phyloP scores from a whole-genome alignment of 2,888 invertebrate species.

The Netelia inedita region DNA sequence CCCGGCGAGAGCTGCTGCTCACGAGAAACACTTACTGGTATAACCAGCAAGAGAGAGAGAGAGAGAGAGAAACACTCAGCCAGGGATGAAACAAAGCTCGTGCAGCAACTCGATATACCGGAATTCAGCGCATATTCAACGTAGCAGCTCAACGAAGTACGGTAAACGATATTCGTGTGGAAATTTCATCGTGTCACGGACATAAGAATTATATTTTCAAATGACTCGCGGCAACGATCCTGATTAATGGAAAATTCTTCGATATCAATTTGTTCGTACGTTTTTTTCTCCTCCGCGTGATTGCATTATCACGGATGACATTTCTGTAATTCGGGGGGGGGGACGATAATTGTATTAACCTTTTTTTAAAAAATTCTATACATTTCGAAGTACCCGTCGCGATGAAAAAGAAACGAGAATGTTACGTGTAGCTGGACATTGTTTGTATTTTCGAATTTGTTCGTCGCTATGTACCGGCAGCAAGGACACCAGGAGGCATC shows the following conservation, averaged over 20 bases:
- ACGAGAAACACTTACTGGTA: slow-evolving; percentile 33
- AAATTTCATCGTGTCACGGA: slow-evolving; percentile 18
- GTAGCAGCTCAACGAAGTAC: slow-evolving; percentile 7
- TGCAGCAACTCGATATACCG: neutral
- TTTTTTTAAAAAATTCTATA: neutral
- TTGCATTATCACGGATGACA: neutral
- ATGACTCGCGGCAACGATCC: neutral
- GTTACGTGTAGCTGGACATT: neutral
- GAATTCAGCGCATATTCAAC: slow-evolving; percentile 15
- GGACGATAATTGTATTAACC: neutral
- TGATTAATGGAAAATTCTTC: neutral
- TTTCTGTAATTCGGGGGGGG: neutral
- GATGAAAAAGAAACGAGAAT: neutral
- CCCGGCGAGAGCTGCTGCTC: slow-evolving; percentile 58
- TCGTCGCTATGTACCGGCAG: neutral
- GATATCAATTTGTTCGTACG: neutral
- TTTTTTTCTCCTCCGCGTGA: too few relatives aligned
- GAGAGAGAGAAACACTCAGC: neutral
- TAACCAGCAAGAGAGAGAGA: slow-evolving; percentile 30
- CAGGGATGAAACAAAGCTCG: slow-evolving; percentile 31
- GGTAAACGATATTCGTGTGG: slow-evolving; percentile 6
- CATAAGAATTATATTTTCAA: neutral
- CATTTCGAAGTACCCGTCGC: neutral
- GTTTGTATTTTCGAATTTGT: neutral
- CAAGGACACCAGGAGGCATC: neutral